Base-by-base conservation (phyloP, 35 echinoderm and acorn worm genomes). In the Chiridota heheva region DNA sequence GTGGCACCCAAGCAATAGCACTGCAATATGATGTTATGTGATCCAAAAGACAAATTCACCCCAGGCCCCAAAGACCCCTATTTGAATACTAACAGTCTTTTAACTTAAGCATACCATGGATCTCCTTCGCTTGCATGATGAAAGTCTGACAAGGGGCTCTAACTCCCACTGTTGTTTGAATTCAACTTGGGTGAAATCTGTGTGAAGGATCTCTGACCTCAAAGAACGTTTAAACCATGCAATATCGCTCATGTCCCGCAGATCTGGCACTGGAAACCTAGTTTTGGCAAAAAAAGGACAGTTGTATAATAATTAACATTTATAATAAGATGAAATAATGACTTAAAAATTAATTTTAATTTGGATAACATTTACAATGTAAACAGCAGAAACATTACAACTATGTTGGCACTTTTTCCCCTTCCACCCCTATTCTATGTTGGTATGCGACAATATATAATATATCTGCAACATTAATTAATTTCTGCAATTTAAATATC, bases 231-330 rank as follows among this genome's bases (percentile, higher is more conserved):
- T 91, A 75, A 90, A 98, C 95, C 95, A 98, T 2, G 89, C 95
- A 25, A 88, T 84, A 30, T 91, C 89, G 70, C 73, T 98, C 60
- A 85, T 35, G 5, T 85, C 84, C 43, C 95, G 62, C 3, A 98
- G 70, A 58, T 98, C 95, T 71, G 95, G 95, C 28, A 91, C 86
- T 8, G 95, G 95, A 65, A 98, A 98, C 42, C 94, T 97, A 45
- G 7, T n/a, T n/a, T n/a, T n/a, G n/a, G n/a, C n/a, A n/a, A n/a
- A n/a, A n/a, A n/a, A n/a, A n/a, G 26, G n/a, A n/a, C n/a, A n/a
- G n/a, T n/a, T n/a, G n/a, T n/a, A n/a, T n/a, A n/a, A n/a, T n/a
- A n/a, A n/a, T 65, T 13, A 2, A 36, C 33, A 2, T 35, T 1
- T 35, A 60, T 3, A 60, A 60, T n/a, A n/a, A n/a, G n/a, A n/a